Evolutionary conservation across 2,797 vertebrate species (phyloP), one percentile per base, ranked within the genome.

Genomic region (Gymnoscopelus braueri): DNA sequence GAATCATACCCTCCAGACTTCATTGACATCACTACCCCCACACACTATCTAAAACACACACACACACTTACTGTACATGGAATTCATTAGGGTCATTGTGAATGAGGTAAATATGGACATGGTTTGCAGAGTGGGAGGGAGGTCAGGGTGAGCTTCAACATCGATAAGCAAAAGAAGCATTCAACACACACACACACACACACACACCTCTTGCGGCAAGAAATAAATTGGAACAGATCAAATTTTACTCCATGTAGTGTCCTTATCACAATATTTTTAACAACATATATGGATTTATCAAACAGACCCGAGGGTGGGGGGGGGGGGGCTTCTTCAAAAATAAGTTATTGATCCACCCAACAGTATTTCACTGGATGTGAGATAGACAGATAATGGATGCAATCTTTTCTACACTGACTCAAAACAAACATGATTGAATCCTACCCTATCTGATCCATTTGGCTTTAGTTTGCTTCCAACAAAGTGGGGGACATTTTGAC

Each of bases 111-210:
- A 82, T 69, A 72, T 65, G 62, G 75, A 75, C 23, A 62, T 44
- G 61, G 60, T 71, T 73, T 68, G 65, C 54, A 57, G 54, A 87
- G 85, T 83, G 69, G 85, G 85, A 89, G 78, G 79, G 19, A 81
- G 67, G 79, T 86, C 75, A 81, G 55, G 67, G 39, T 23, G 66
- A 62, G 68, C 70, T 74, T 64, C 32, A 68, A 66, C 61, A 73
- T 84, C 65, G 84, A 76, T 63, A 66, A 80, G 29, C 49, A 67
- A 49, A 71, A 59, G 15, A 49, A 19, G 32, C 59, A 61, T 76
- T 56, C 56, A 66, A 75, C 62, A 65, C 19, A 52, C 49, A 52
- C 1, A 61, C 7, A 63, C 26, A 35, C 19, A 15, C 11, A 15
- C 32, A 19, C 59, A 47, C 59, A 61, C 35, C 1, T 12, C 59